phyloP scores from a whole-genome alignment of 2,888 invertebrate genomes.

The Oscheius sp. region DNA sequence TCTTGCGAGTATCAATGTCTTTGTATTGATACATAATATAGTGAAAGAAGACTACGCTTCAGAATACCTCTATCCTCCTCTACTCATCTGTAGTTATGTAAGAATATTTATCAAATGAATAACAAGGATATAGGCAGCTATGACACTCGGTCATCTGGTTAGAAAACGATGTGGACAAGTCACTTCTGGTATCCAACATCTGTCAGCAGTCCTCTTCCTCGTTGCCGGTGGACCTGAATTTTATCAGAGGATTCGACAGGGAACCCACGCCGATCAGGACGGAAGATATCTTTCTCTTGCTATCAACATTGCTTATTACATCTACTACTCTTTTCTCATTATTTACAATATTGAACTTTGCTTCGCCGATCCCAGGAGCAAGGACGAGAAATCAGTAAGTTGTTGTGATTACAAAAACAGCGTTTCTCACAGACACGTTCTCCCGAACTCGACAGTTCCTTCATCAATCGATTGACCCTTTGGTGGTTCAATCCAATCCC shows the following conservation, averaged over 20 bases:
- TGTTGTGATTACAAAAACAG: background rate
- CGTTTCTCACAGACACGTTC: constrained; percentile 49
- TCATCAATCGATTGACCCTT: constrained; percentile 57
- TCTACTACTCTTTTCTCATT: constrained; percentile 50
- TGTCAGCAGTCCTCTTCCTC: constrained; percentile 85
- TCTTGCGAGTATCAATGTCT: constrained; percentile 33
- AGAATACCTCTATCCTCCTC: constrained; percentile 57
- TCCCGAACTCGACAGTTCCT: constrained; percentile 58
- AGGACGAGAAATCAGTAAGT: constrained; percentile 38
- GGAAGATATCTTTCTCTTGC: constrained; percentile 20
- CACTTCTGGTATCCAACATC: constrained; percentile 87
- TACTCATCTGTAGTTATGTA: constrained; percentile 58
- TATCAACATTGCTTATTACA: constrained; percentile 46
- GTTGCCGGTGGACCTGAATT: constrained; percentile 77
- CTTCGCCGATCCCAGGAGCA: constrained; percentile 58
- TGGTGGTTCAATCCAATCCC: constrained; percentile 66
- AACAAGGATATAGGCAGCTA: constrained; percentile 44
- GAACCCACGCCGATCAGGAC: constrained; percentile 25
- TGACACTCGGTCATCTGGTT: constrained; percentile 76
- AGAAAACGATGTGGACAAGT: constrained; percentile 87
- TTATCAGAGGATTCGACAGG: constrained; percentile 56
- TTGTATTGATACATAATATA: constrained; percentile 42
- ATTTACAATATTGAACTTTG: constrained; percentile 51
- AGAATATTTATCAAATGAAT: constrained; percentile 11
- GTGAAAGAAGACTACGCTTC: constrained; percentile 37